A percentile compares a stretch with the other conserved stretches of the same genome.
Conservation (phyloP, 1,140 invertebrate genomes). For the Acromyrmex echinatior region DNA sequence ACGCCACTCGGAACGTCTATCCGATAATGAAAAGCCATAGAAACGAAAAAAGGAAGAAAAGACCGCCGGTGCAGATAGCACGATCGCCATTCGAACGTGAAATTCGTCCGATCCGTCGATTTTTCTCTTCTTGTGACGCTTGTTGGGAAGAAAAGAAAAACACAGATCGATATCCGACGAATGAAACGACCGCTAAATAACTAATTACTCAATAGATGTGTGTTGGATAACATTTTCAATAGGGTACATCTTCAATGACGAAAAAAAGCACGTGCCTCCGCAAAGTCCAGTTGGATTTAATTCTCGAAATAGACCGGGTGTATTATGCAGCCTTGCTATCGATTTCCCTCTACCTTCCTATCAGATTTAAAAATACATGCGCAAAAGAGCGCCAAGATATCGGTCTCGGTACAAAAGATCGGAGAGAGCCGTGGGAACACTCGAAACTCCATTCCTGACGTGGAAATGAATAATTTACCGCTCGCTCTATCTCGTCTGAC, state of each 20-base stretch:
- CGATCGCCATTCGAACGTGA: constrained; percentile 18
- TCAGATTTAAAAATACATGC: constrained; percentile 55
- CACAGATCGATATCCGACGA: neutral
- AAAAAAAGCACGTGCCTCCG: neutral
- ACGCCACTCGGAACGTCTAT: constrained; percentile 28
- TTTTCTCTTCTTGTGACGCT: neutral
- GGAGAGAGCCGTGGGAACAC: constrained; percentile 5
- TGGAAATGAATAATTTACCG: constrained; percentile 58
- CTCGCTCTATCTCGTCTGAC: neutral
- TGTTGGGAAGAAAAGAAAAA: neutral
- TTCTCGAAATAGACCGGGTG: constrained; percentile 25
- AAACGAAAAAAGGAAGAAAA: neutral
- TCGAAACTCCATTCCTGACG: constrained; percentile 20
- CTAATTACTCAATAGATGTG: constrained; percentile 27
- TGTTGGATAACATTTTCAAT: too few relatives aligned
- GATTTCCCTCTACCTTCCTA: constrained; percentile 16
- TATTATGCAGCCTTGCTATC: constrained; percentile 50
- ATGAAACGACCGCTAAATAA: constrained; percentile 40
- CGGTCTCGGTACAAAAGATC: constrained; percentile 45
- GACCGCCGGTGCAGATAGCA: neutral
- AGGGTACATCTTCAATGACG: constrained; percentile 17
- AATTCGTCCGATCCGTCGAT: constrained; percentile 40
- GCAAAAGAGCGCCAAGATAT: constrained; percentile 33
- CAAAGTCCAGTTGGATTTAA: constrained; percentile 41
- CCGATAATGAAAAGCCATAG: constrained; percentile 20